Percentiles rank a stretch among this genome's conserved stretches.
Conservation (phyloP, 2,888 invertebrate species). For the Nymphalis urticae region DNA sequence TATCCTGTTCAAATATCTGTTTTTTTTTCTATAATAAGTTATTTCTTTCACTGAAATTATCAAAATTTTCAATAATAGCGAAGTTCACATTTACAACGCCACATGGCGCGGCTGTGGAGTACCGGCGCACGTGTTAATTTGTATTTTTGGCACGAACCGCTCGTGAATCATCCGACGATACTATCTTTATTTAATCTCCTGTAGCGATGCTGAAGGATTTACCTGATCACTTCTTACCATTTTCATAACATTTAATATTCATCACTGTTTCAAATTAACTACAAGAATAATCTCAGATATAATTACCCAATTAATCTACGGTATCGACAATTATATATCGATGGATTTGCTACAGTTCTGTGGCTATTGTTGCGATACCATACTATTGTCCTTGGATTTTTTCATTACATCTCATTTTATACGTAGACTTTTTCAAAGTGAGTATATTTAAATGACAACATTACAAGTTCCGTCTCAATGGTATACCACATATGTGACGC, state of each 20-base stretch:
- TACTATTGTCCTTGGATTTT: neutral
- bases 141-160: constrained; percentile 48
- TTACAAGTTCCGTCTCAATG: neutral
- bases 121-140: constrained; percentile 50
- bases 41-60: neutral
- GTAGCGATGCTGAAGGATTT: constrained; percentile 15
- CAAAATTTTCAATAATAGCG: constrained; percentile 5
- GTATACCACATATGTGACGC: neutral
- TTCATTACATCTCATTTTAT: neutral
- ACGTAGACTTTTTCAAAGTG: neutral
- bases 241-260: neutral
- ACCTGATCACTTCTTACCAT: neutral
- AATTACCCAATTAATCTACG: constrained; percentile 21
- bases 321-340: neutral
- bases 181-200: constrained; percentile 26
- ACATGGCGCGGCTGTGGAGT: constrained; percentile 35
- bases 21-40: neutral
- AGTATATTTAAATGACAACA: neutral
- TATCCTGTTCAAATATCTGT: no score
- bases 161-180: constrained; percentile 35
- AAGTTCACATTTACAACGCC: constrained; percentile 23
- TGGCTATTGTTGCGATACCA: neutral
- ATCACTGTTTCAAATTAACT: neutral
- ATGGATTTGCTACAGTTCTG: neutral
- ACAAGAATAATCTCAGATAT: constrained; percentile 1